Base-by-base conservation (phyloP, 2,888 invertebrate genomes). In the Coecobrya sp. region DNA sequence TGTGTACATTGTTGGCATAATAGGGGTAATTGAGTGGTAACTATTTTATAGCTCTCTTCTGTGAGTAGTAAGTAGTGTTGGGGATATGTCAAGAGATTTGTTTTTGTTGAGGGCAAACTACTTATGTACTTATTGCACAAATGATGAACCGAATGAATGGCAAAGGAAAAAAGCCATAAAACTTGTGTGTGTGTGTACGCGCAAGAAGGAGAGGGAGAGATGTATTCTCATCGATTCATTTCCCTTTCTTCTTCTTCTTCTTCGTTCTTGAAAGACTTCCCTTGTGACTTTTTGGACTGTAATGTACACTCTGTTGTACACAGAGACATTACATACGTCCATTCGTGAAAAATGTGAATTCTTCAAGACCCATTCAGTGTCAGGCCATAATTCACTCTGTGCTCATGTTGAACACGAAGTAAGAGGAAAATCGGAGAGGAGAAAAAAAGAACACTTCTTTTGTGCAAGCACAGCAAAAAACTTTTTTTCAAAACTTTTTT, bases 11-110 rank as follows among this genome's bases (percentile, higher is more conserved):
- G 36, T 55, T 79, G 11, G 68, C 25, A 73, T 90, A 90, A 86
- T 91, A 81, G 59, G 91, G 86, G 79, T 86, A 91, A 91, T 91
- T 91, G 91, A 91, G 91, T 79, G 91, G 52, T 86, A 85, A 84
- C 25, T 87, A 79, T n/a, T 55, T 87, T 22, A 70, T 59, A 65
- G 65, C 3, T 42, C n/a, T n/a, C n/a, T n/a, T n/a, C 13, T 79
- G 49, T 22, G 42, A 45, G 11, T 1, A 19, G 42, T 45, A 22
- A 13, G 45, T 76, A 59, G 36, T 65, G 55, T 52, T 36, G 27
- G 27, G 65, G 62, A 84, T 36, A 65, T 55, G 86, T 86, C 73
- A 73, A 73, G 86, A 86, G 86, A 86, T 86, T 86, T 86, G 86
- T 86, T 84, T 81, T 52, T 81, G 81, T 81, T 81, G 84, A 84